Conservation (phyloP, 2,888 invertebrate species). For the Napeogenes sylphis region DNA sequence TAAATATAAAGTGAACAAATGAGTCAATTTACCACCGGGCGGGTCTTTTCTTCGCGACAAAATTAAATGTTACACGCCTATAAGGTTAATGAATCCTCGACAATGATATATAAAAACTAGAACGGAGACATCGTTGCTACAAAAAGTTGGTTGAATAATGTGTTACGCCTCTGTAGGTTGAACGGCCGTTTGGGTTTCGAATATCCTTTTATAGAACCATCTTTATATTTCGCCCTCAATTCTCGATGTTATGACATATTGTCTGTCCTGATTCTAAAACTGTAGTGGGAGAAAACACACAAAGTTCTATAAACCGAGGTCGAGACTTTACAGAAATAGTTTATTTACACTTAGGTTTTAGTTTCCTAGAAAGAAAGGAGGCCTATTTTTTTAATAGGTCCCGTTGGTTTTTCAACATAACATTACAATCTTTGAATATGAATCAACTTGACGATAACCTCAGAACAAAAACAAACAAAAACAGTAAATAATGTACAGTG, state of each 20-base stretch:
- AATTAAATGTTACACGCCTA: constrained; percentile 30
- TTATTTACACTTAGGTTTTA: no score
- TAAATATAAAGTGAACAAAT: constrained; percentile 24
- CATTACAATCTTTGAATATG: no score
- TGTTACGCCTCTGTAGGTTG: constrained; percentile 51
- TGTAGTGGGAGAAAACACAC: no score
- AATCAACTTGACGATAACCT: no score
- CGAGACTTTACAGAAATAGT: no score
- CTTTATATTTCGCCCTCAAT: constrained; percentile 35
- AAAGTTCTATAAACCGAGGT: no score
- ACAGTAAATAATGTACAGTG: no score
- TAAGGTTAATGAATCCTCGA: constrained; percentile 37
- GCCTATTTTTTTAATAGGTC: no score
- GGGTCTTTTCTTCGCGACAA: constrained; percentile 29
- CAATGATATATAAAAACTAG: constrained; percentile 49
- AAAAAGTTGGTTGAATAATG: constrained; percentile 46
- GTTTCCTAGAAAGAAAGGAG: no score
- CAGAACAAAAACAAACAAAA: no score
- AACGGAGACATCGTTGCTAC: constrained; percentile 39
- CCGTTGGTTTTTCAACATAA: no score
- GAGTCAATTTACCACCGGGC: constrained; percentile 20
- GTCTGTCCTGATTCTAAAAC: no score
- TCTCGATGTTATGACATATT: not conserved
- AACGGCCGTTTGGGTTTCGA: constrained; percentile 45
- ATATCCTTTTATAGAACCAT: constrained; percentile 38